Evolutionary conservation across 2,888 invertebrate species (phyloP).

Genomic region (Melangyna quadrimaculata): DNA sequence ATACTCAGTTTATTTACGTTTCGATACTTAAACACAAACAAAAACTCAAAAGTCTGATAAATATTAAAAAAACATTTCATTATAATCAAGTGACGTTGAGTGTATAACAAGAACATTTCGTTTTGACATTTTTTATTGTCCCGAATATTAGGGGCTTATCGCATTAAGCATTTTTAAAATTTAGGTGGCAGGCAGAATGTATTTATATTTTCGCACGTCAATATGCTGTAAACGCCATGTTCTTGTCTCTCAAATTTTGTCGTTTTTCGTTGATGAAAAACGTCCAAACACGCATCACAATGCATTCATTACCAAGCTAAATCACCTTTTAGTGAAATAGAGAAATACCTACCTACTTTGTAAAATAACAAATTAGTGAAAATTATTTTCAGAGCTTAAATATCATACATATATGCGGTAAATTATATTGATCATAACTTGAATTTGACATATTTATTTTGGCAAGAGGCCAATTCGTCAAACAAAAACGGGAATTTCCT

Average conservation of each 20-base stretch:
- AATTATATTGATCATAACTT: constrained; percentile 66
- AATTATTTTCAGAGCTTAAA: constrained; percentile 28
- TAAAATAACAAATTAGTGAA: constrained; percentile 54
- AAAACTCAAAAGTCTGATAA: background rate
- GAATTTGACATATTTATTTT: constrained; percentile 68
- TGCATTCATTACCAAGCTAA: constrained; percentile 24
- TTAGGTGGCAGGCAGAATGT: constrained; percentile 8
- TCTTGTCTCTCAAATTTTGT: constrained; percentile 46
- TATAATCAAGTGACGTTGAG: background rate
- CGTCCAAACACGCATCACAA: background rate
- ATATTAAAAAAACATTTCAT: background rate
- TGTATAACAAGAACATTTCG: background rate
- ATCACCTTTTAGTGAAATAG: constrained; percentile 11
- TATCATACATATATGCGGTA: constrained; percentile 44
- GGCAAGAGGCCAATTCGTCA: constrained; percentile 62
- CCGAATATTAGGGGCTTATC: background rate
- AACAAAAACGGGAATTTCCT: constrained; percentile 45
- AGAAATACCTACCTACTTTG: background rate
- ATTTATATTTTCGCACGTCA: constrained; percentile 46
- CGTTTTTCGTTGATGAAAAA: constrained; percentile 47
- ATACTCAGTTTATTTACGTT: too few species aligned
- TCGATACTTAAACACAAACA: background rate
- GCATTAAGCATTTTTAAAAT: constrained; percentile 16
- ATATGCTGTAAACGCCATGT: constrained; percentile 59
- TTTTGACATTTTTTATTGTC: constrained; percentile 1